A percentile compares a stretch with the other conserved stretches of the same genome.
These are phyloP conservation scores for Enhydra lutris DNA, from an alignment of 2,113 vertebrate species.

Conservation along the genomic window DNA sequence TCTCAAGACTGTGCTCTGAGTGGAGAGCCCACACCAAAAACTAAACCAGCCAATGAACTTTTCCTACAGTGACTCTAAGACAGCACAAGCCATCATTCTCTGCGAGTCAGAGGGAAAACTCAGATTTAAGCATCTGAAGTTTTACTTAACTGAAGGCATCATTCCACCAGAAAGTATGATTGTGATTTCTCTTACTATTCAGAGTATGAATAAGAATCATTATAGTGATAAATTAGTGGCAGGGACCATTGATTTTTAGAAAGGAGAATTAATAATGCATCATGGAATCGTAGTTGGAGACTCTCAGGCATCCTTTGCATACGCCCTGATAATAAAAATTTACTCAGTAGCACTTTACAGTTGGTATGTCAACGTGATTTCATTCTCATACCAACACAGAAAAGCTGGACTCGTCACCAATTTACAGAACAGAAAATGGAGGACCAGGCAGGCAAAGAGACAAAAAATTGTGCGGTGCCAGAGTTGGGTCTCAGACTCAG, in stretches of 20 bases:
- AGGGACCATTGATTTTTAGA: conserved; percentile 56
- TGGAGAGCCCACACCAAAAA: background rate
- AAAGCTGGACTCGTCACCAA: background rate
- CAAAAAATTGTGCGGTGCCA: background rate
- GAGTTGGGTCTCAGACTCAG: background rate
- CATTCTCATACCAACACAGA: background rate
- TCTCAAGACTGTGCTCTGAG: background rate
- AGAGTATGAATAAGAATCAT: conserved; percentile 38
- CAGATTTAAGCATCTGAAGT: background rate
- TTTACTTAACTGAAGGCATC: conserved; percentile 19
- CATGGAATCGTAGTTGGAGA: conserved; percentile 22
- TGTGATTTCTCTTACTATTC: conserved; percentile 40
- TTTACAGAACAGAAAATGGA: background rate
- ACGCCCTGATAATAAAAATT: background rate
- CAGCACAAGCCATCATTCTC: background rate
- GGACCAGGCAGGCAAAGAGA: background rate
- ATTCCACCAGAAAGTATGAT: conserved; percentile 15
- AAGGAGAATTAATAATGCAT: conserved; percentile 52
- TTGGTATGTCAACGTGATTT: background rate
- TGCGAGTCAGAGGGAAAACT: background rate
- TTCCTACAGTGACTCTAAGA: background rate
- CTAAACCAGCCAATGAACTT: background rate
- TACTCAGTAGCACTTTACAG: background rate
- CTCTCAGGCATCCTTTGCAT: conserved; percentile 19
- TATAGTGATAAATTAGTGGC: conserved; percentile 39